Evolutionary conservation across 2,797 vertebrate genomes (phyloP), one percentile per base, ranked within the genome.

Genomic region (Catharus ustulatus): DNA sequence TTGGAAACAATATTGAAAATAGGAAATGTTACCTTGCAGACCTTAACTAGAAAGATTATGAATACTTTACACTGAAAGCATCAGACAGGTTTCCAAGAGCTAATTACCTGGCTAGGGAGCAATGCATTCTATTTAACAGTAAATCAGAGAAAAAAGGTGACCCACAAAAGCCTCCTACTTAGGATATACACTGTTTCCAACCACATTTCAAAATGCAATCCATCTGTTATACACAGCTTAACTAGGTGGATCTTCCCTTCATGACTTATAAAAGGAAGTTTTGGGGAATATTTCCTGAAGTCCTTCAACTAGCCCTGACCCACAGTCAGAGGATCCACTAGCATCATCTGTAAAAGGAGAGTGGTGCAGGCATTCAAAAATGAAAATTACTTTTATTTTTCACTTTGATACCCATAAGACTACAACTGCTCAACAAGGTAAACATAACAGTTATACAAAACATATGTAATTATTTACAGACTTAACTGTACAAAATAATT

Each of bases 401-500:
- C 84, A 95, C 94, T 94, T 97, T 54, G 93, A 96, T 96, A 96
- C 76, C 61, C 93, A 96, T 92, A 90, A 96, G 96, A 97, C 95
- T 95, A 97, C 96, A 97, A 95, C 87, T 72, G 92, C 61, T 90
- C 82, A 97, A 95, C 94, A 96, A 97, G 95, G 94, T 86, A 91
- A 97, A 97, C 95, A 6, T 81, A 94, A 95, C 85, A 97, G 96
- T 95, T 87, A 96, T 97, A 97, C 73, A 97, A 98, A 97, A 97
- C 96, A 90, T 94, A 66, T 57, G 93, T 64, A 85, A 90, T 87
- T 96, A 97, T 97, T 97, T 97, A 97, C 96, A 98, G 95, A 97
- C 96, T 93, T 97, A 97, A 67, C 46, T 97, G 92, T 98, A 98
- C 96, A 98, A 98, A 98, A 98, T 98, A 98, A 98, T 89, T 97